Evolutionary conservation across 2,113 vertebrate genomes (phyloP), one percentile per base, ranked within the genome.

Genomic region (Calidris pygmaea): DNA sequence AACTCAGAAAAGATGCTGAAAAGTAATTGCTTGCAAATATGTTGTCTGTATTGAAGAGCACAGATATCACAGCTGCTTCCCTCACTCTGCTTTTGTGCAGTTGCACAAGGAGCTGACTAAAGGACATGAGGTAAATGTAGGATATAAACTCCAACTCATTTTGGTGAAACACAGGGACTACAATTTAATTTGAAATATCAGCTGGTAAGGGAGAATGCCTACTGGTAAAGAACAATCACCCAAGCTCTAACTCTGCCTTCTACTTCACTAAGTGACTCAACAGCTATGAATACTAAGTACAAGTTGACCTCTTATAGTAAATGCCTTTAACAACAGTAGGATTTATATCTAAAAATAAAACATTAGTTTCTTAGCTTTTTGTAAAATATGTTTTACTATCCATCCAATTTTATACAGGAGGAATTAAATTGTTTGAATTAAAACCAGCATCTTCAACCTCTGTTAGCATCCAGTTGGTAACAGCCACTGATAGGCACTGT

Each of bases 21-120:
- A 96, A 53, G 22, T 89, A 98, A 98, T 97, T 97, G 87, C 90
- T 93, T 96, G 67, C 93, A 96, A 97, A 93, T 89, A 95, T 29
- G 47, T 90, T 71, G 19, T 85, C 80, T 63, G 82, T 72, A 92
- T 53, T 97, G 96, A 97, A 93, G 91, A 97, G 82, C 78, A 92
- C 81, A 90, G 81, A 89, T 93, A 85, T 47, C 93, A 96, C 98
- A 98, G 97, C 98, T 98, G 98, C 93, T 92, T 39, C 96, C 96
- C 96, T 92, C 85, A 93, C 89, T 81, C 81, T 87, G 2, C 7
- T 90, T 97, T 98, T 98, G 94, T 98, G 74, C 68, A 90, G 34
- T 89, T 53, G 93, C 88, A 97, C 94, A 97, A 97, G 90, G 65
- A 97, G 70, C 84, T 93, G 89, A 86, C 90, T 94, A 95, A 93